Percentiles rank a stretch among this genome's conserved stretches.
Conservation (phyloP, 2,113 vertebrate species). For the Triplophysa tibetana region DNA sequence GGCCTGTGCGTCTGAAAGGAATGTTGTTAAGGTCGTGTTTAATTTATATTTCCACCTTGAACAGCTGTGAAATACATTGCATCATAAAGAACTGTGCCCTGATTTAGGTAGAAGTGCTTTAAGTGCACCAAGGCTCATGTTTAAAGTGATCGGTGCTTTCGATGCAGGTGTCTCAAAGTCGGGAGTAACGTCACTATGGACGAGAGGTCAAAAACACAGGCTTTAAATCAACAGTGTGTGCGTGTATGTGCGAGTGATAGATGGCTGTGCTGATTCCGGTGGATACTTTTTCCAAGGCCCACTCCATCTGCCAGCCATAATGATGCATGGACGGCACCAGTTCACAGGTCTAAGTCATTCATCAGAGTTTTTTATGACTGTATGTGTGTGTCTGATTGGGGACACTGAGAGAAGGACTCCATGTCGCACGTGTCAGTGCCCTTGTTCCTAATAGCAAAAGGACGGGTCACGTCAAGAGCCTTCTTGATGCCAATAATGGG, state of each 20-base stretch:
- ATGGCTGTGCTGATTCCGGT: conserved; percentile 45
- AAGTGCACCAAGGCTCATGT: background rate
- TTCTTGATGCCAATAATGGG: background rate
- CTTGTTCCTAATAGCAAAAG: conserved; percentile 35
- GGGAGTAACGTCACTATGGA: conserved; percentile 31
- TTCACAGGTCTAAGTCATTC: conserved; percentile 49
- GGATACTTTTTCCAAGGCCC: conserved; percentile 55
- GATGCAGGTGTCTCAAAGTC: conserved; percentile 29
- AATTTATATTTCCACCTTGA: conserved; percentile 13
- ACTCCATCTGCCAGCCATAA: conserved; percentile 58
- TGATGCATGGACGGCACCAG: conserved; percentile 51
- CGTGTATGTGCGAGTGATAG: conserved; percentile 42
- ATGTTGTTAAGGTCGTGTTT: background rate
- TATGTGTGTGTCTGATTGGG: conserved; percentile 47
- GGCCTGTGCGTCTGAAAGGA: conserved; percentile 74
- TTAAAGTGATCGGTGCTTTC: conserved; percentile 1
- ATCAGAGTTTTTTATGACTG: conserved; percentile 58
- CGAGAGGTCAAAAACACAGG: conserved; percentile 43
- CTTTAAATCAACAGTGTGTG: conserved; percentile 52
- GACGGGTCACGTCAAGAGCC: conserved; percentile 39
- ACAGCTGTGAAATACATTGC: conserved; percentile 8
- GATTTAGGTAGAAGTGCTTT: background rate
- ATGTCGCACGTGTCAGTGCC: background rate
- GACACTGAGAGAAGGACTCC: background rate
- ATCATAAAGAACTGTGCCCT: conserved; percentile 12